phyloP scores from a whole-genome alignment of 2,888 invertebrate genomes.

The Macrosiphum euphorbiae region DNA sequence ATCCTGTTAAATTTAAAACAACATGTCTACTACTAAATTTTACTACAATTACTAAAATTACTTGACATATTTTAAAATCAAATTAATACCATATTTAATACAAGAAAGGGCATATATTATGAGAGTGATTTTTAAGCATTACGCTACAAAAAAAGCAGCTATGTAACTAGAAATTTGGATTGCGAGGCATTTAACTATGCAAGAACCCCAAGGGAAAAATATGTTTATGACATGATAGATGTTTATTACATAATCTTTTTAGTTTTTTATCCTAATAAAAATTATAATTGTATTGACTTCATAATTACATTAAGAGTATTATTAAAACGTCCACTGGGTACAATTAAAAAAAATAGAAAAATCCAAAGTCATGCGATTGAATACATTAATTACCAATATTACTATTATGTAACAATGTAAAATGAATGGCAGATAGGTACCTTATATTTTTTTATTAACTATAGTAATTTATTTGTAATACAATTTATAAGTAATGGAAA shows the following conservation, averaged over 20 bases:
- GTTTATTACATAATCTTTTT: neutral
- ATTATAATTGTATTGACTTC: neutral
- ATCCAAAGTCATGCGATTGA: neutral
- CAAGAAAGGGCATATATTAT: neutral
- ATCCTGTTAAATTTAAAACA: neutral
- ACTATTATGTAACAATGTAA: neutral
- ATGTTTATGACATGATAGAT: neutral
- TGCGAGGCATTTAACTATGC: neutral
- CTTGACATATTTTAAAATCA: neutral
- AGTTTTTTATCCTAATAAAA: neutral
- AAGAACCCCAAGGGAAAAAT: neutral
- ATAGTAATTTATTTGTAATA: neutral
- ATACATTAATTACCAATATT: neutral
- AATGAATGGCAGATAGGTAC: neutral
- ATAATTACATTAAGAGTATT: neutral
- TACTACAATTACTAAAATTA: no score
- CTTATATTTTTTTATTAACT: neutral
- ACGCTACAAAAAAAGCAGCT: neutral
- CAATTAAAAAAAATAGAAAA: conserved; percentile 8
- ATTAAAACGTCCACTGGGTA: conserved; percentile 5
- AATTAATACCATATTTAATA: neutral
- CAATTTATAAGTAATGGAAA: neutral
- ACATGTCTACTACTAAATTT: neutral
- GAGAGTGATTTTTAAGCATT: neutral
- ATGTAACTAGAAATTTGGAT: neutral